Evolutionary conservation across 1,140 invertebrate genomes (phyloP).

Genomic region (Leptestheria dahalacensis): DNA sequence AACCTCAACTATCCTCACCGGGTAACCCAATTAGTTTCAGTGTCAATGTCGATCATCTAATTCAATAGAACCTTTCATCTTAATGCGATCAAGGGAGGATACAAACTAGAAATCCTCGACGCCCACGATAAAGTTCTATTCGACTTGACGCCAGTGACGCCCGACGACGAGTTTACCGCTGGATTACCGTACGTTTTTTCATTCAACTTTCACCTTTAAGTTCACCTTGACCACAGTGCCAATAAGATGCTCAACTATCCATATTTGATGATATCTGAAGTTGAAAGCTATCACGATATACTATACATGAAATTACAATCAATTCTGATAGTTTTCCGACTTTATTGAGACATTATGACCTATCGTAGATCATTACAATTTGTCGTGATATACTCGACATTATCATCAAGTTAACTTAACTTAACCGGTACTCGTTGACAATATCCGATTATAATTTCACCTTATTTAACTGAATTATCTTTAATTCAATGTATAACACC

Average conservation of each 20-base stretch:
- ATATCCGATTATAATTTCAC: no score
- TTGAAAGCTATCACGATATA: no score
- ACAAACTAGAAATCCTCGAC: conserved; percentile 66
- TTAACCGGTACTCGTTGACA: no score
- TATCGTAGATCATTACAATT: no score
- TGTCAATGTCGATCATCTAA: background rate
- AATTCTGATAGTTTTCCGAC: no score
- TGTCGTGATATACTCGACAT: no score
- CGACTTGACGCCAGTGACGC: conserved; percentile 51
- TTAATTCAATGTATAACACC: background rate
- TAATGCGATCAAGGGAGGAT: conserved; percentile 42
- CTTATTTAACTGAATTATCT: background rate
- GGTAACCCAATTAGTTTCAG: conserved; percentile 22
- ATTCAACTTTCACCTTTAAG: background rate
- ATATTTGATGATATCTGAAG: no score
- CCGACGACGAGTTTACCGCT: conserved; percentile 54
- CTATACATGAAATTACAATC: no score
- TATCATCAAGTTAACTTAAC: no score
- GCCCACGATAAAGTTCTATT: conserved; percentile 59
- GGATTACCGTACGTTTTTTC: conserved; percentile 33
- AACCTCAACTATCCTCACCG: conserved; percentile 81
- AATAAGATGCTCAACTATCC: no score
- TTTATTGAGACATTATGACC: no score
- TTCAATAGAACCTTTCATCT: background rate
- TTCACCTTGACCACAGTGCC: no score